phyloP scores from a whole-genome alignment of 2,888 invertebrate species.

The Pammene aurita region DNA sequence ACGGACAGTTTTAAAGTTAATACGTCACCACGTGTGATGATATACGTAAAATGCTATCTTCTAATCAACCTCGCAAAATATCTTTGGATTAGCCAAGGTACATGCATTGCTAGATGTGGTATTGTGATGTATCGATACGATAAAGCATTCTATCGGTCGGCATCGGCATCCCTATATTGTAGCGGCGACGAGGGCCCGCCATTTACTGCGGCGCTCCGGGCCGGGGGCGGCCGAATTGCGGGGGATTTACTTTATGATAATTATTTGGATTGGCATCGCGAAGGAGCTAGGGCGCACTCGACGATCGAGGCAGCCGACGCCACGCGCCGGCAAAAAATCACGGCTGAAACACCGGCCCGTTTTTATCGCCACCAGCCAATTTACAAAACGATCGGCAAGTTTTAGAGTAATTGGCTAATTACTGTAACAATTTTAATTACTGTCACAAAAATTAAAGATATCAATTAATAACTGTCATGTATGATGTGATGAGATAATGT shows the following conservation, averaged over 20 bases:
- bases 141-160: slow-evolving; percentile 26
- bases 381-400: slow-evolving; percentile 62
- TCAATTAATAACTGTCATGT: too few species aligned
- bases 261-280: slow-evolving; percentile 80
- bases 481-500: not conserved
- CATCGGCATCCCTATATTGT: slow-evolving; percentile 44
- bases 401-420: slow-evolving; percentile 55
- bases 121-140: slow-evolving; percentile 33
- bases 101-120: not conserved
- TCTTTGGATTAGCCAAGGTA: not conserved
- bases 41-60: too few species aligned
- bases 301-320: slow-evolving; percentile 60
- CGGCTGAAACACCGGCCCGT: slow-evolving; percentile 61
- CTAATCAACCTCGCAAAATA: too few species aligned
- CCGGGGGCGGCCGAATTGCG: slow-evolving; percentile 74
- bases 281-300: slow-evolving; percentile 65
- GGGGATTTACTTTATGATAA: slow-evolving; percentile 82
- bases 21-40: too few species aligned
- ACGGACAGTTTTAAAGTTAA: too few species aligned
- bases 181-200: slow-evolving; percentile 63
- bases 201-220: slow-evolving; percentile 67
- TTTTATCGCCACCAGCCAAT: slow-evolving; percentile 60
- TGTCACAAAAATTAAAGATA: too few species aligned
- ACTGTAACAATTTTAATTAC: not conserved
- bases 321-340: slow-evolving; percentile 68